Conservation (phyloP, 2,888 invertebrate genomes). For the Andrena dorsata region DNA sequence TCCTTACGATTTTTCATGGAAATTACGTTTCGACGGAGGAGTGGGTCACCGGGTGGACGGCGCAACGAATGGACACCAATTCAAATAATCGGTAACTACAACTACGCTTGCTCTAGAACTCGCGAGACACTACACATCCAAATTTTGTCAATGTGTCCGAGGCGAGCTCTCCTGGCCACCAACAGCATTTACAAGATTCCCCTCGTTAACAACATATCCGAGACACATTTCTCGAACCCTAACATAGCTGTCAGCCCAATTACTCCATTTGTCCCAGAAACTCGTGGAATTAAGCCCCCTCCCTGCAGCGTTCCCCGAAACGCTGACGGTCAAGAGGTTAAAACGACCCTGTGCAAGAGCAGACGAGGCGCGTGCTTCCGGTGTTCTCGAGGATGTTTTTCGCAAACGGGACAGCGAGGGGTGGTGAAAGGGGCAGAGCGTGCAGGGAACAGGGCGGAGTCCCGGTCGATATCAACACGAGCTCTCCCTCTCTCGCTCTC, state of each 20-base stretch:
- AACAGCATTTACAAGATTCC: neutral
- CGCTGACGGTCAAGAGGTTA: conserved; percentile 6
- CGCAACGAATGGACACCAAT: neutral
- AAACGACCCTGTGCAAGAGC: neutral
- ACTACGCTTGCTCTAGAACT: neutral
- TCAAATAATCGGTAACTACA: neutral
- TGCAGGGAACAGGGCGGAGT: conserved; percentile 55
- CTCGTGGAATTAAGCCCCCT: neutral
- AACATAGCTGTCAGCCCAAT: conserved; percentile 7
- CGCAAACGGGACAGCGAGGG: conserved; percentile 68
- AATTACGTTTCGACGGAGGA: conserved; percentile 32
- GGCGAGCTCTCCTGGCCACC: neutral
- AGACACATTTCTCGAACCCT: conserved; percentile 3
- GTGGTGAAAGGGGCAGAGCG: conserved; percentile 28
- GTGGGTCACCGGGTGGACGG: conserved; percentile 4
- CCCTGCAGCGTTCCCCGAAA: neutral
- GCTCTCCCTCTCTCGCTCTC: conserved; percentile 54
- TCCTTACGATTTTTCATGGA: conserved; percentile 56
- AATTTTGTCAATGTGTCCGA: neutral
- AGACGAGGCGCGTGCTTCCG: conserved; percentile 20
- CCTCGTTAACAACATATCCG: conserved; percentile 6
- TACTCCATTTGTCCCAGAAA: conserved; percentile 6
- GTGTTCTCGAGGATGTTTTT: conserved; percentile 69
- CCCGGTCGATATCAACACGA: conserved; percentile 75
- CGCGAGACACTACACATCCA: neutral